Percentiles rank a stretch among this genome's conserved stretches.
Conservation (phyloP, 2,888 invertebrate genomes). For the Antheraea yamamai region DNA sequence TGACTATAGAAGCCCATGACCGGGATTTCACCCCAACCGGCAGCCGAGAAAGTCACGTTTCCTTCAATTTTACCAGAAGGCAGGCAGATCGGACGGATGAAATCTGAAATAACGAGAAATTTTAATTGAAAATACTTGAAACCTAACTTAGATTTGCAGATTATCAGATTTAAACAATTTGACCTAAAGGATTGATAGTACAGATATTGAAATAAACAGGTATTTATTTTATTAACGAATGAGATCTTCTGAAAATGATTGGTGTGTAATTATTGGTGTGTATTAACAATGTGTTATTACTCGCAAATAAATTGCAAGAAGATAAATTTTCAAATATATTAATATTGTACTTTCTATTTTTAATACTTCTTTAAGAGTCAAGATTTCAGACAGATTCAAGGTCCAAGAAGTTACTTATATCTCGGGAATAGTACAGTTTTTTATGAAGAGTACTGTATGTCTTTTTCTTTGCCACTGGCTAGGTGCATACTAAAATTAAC, state of each 20-base stretch:
- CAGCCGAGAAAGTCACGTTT: slow-evolving; percentile 38
- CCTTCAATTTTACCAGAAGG: slow-evolving; percentile 35
- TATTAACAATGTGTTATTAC: no score
- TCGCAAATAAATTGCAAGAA: neutral
- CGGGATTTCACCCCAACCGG: slow-evolving; percentile 50
- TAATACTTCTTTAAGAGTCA: no score
- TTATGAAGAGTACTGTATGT: no score
- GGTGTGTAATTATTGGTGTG: neutral
- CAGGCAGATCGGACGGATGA: slow-evolving; percentile 52
- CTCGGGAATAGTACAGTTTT: no score
- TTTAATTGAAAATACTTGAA: neutral
- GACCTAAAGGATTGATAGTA: neutral
- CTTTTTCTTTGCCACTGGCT: no score
- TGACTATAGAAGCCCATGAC: slow-evolving; percentile 34
- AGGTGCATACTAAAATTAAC: no score
- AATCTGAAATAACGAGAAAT: slow-evolving; percentile 40
- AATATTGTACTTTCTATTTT: no score
- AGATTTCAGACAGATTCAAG: no score
- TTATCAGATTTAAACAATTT: neutral
- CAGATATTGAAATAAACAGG: neutral
- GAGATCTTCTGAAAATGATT: neutral
- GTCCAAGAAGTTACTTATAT: no score
- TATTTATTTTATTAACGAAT: neutral
- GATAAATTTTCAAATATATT: neutral
- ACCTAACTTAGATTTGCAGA: neutral